Percentiles rank a stretch among this genome's conserved stretches.
phyloP scores from a whole-genome alignment of 2,888 invertebrate genomes.

The Hymenopus coronatus region DNA sequence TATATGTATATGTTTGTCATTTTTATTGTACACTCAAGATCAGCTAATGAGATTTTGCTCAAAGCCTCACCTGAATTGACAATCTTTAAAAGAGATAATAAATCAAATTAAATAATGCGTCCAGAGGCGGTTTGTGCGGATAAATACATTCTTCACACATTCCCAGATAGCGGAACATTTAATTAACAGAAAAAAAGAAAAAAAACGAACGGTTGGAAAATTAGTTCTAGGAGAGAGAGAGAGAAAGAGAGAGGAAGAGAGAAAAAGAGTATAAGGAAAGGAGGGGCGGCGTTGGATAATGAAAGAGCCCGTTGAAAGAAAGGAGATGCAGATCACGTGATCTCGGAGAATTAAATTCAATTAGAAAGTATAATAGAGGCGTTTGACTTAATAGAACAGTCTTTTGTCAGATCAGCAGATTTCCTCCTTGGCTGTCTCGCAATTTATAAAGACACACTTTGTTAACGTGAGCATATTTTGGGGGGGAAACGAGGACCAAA shows the following conservation, averaged over 20 bases:
- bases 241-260: no score
- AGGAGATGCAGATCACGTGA: constrained; percentile 28
- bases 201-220: neutral
- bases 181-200: neutral
- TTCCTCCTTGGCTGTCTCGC: neutral
- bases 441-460: neutral
- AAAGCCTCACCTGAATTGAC: no score
- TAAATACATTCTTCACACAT: neutral
- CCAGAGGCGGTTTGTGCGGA: no score
- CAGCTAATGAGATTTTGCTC: no score
- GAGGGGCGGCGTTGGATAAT: neutral
- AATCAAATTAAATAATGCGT: no score
- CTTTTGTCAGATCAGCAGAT: neutral
- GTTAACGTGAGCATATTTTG: no score
- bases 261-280: neutral
- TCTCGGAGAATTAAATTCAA: constrained; percentile 24
- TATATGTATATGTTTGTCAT: no score
- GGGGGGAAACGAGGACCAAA: no score
- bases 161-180: neutral
- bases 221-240: neutral
- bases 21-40: no score
- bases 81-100: no score
- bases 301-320: neutral
- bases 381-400: constrained; percentile 26
- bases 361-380: constrained; percentile 30